These are phyloP conservation scores for Patella caerulea DNA, from an alignment of 2,888 invertebrate genomes.

Conservation along the genomic window DNA sequence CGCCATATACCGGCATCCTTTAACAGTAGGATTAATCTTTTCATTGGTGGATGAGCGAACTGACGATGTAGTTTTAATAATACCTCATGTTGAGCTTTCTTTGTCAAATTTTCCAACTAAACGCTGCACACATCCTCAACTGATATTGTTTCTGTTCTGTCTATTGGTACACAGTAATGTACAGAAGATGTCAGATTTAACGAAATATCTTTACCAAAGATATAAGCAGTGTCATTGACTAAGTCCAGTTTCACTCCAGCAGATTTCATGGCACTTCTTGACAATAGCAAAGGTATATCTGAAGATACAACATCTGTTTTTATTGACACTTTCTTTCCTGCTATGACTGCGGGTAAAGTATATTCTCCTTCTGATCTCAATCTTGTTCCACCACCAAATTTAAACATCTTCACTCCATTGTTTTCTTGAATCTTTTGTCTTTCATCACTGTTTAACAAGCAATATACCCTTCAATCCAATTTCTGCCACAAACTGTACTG, in stretches of 20 bases:
- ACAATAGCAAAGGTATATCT: conserved; percentile 16
- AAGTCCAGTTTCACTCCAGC: conserved; percentile 7
- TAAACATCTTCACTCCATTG: too few relatives aligned
- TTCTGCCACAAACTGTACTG: too few relatives aligned
- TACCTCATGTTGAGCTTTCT: too few relatives aligned
- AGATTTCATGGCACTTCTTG: background rate
- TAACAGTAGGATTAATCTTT: conserved; percentile 1
- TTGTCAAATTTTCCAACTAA: too few relatives aligned
- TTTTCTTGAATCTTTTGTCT: too few relatives aligned
- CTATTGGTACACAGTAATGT: conserved; percentile 26
- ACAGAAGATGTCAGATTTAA: conserved; percentile 24
- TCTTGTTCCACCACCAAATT: too few relatives aligned
- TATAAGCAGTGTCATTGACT: conserved; percentile 2
- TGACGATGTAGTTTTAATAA: conserved; percentile 20
- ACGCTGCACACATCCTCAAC: conserved; percentile 14
- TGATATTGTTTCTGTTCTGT: conserved; percentile 17
- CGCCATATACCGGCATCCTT: background rate
- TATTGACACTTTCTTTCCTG: too few relatives aligned
- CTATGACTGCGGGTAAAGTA: too few relatives aligned
- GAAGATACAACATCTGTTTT: too few relatives aligned
- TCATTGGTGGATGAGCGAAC: conserved; percentile 22
- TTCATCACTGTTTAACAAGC: too few relatives aligned
- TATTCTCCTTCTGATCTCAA: too few relatives aligned
- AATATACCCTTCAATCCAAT: too few relatives aligned
- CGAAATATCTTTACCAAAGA: background rate